phyloP scores from a whole-genome alignment of 2,797 vertebrate genomes.

The Pipistrellus nathusii region DNA sequence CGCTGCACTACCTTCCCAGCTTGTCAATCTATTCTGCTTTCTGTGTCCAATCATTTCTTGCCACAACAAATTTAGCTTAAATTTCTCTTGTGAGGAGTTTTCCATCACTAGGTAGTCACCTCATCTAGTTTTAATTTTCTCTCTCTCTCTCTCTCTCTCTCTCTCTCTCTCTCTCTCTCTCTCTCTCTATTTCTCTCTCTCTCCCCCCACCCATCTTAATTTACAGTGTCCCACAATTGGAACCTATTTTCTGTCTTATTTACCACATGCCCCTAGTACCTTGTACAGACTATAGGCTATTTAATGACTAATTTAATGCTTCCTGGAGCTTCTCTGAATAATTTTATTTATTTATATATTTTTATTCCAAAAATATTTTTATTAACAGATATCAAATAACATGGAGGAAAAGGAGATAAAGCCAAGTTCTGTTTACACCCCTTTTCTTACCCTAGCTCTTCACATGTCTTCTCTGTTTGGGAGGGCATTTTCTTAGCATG shows the following conservation, averaged over 20 bases:
- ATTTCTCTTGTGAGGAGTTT: not conserved
- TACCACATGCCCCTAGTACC: not conserved
- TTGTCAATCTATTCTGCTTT: not conserved
- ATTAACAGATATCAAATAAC: too few relatives aligned
- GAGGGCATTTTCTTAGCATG: too few relatives aligned
- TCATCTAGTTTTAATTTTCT: not conserved
- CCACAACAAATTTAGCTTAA: not conserved
- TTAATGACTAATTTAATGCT: conserved; percentile 6
- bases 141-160: not conserved
- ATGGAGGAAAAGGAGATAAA: too few relatives aligned
- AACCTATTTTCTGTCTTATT: not conserved
- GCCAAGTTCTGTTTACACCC: too few relatives aligned
- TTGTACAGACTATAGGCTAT: not conserved
- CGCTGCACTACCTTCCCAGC: not conserved
- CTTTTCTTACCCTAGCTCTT: too few relatives aligned
- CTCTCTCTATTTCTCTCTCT: too few relatives aligned
- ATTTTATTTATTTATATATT: not conserved
- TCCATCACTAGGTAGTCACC: not conserved
- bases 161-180: not conserved
- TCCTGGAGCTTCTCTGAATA: not conserved
- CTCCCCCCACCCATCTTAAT: not conserved
- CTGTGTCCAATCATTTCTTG: not conserved
- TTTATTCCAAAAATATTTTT: too few relatives aligned
- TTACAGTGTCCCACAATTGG: not conserved
- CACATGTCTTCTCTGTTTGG: too few relatives aligned